Percentiles rank a stretch among this genome's conserved stretches.
Conservation (phyloP, 2,113 vertebrate genomes). For the Cettia cetti region DNA sequence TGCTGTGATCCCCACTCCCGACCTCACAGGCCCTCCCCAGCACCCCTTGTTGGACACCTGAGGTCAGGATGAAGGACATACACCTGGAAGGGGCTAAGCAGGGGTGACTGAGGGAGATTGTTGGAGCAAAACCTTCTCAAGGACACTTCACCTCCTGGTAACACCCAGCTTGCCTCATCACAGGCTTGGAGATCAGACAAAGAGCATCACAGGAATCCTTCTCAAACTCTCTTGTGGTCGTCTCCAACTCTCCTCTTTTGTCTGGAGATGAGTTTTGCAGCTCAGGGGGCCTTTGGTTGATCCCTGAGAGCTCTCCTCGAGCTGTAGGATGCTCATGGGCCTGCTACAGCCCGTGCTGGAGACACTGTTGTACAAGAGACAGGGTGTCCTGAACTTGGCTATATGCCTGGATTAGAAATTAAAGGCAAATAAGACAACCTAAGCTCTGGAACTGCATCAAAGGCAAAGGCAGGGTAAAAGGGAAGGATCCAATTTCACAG, state of each 20-base stretch:
- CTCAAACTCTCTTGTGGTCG: not conserved
- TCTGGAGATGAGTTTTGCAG: not conserved
- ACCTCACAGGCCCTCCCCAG: not conserved
- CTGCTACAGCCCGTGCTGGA: not conserved
- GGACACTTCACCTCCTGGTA: not conserved
- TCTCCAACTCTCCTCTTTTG: not conserved
- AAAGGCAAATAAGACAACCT: slow-evolving; percentile 58
- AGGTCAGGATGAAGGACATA: not conserved
- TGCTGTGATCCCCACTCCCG: not conserved
- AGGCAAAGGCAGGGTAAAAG: slow-evolving; percentile 38
- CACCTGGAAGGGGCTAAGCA: not conserved
- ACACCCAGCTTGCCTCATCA: not conserved
- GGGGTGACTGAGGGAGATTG: not conserved
- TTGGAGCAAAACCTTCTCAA: not conserved
- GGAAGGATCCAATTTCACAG: slow-evolving; percentile 64
- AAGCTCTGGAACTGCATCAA: slow-evolving; percentile 57
- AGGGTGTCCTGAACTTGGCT: slow-evolving; percentile 33
- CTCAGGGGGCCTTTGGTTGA: not conserved
- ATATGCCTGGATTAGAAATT: slow-evolving; percentile 50
- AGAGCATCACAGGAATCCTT: not conserved
- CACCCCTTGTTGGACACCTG: not conserved
- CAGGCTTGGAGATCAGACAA: not conserved
- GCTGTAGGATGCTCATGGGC: not conserved
- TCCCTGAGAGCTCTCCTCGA: rapidly evolving
- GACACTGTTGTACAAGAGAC: not conserved